Evolutionary conservation across 2,797 vertebrate species (phyloP).

Genomic region (Heteromormyrus szaboi): DNA sequence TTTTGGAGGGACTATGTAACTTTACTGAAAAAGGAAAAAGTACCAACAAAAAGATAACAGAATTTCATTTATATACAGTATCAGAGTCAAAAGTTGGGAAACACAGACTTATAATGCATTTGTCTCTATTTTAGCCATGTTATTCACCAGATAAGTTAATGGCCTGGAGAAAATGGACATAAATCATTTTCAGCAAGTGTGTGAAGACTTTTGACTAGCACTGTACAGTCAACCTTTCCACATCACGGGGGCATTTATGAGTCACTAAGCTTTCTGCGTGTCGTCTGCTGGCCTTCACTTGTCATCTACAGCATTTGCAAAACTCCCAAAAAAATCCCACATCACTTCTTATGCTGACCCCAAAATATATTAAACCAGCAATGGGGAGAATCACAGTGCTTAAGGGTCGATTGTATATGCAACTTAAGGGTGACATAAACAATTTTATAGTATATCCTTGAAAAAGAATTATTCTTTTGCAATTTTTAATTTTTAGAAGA

Average conservation of each 20-base stretch:
- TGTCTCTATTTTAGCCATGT: neutral
- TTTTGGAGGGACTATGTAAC: neutral
- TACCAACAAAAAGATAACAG: neutral
- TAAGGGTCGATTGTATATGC: neutral
- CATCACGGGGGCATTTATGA: neutral
- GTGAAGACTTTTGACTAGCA: neutral
- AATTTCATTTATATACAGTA: neutral
- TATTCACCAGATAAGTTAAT: neutral
- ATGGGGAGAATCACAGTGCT: neutral
- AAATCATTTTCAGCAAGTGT: neutral
- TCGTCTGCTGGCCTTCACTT: neutral
- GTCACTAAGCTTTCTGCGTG: neutral
- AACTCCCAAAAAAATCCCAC: neutral
- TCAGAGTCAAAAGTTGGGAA: neutral
- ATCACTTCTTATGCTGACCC: neutral
- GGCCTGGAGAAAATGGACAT: neutral
- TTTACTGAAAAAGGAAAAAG: neutral
- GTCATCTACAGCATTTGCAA: neutral
- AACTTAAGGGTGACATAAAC: neutral
- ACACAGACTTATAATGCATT: neutral
- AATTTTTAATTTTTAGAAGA: neutral
- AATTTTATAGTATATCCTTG: neutral
- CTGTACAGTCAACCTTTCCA: neutral
- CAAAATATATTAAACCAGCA: neutral
- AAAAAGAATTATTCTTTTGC: neutral